Evolutionary conservation across 2,797 vertebrate species (phyloP), one percentile per base, ranked within the genome.

Genomic region (Sardinella longiceps): DNA sequence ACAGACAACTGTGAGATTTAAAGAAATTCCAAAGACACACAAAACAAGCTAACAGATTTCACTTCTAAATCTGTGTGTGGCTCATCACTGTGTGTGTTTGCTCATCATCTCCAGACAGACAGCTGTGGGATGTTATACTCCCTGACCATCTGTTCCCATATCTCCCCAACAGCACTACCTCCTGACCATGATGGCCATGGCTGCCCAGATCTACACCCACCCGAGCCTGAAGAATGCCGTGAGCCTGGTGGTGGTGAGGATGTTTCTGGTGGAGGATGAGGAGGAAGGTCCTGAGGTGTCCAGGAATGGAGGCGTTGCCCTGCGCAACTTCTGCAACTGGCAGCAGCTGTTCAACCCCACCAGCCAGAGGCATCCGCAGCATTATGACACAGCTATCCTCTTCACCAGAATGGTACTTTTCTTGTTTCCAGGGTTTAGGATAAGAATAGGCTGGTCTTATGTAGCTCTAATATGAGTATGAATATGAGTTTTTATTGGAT

Each of bases 271-370:
- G 84, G 97, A 98, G 50, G 96, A 98, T 0, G 95, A 93, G 7
- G 93, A 94, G 0, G 92, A 87, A 0, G 98, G 98, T 5, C 98
- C 97, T 0, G 92, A 94, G 83, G 89, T 98, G 45, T 99, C 98
- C 0, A 96, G 95, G 92, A 99, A 98, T 0, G 98, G 97, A 0
- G 97, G 96, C 0, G 94, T 99, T 51, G 96, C 96, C 0, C 94
- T 99, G 20, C 95, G 97, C 9, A 98, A 97, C 93, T 99, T 99
- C 95, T 99, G 98, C 89, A 94, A 88, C 87, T 99, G 98, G 98
- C 98, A 99, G 89, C 96, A 96, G 84, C 90, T 56, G n/a, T 96
- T 98, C 93, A 99, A 99, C 89, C 96, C 96, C 0, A 89, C 92
- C 0, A 99, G 97, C 0, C 97, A 97, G 90, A 93, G 98, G n/a